Evolutionary conservation across 53 echinoderm and acorn worm species (phyloP), one percentile per base, ranked within the genome.

Genomic region (Paracentrotus lividus): DNA sequence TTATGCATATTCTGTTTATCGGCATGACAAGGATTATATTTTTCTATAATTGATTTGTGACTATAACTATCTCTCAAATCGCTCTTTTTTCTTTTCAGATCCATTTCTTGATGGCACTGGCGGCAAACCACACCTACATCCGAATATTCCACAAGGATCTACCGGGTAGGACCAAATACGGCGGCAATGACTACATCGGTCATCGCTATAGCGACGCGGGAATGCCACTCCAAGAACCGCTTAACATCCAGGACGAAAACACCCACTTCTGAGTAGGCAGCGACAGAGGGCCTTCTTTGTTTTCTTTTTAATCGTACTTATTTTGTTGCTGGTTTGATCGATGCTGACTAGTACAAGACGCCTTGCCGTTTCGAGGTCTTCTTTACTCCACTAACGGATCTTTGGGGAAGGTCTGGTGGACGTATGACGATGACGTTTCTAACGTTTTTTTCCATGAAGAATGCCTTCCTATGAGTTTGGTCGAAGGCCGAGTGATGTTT

Each of bases 81-180:
- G 26, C 12, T 23, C 36, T 55, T 34, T 86, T 20, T 18, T 34
- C 36, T 34, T 60, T 29, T 94, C 88, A 99, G 99, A 95, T 99
- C 69, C 96, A 97, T 84, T 97, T 97, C 87, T 89, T 99, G 96
- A 99, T 99, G 95, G 95, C 96, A 18, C 90, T 99, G 31, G 97
- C 97, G 20, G 99, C 99, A 33, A 99, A 99, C 93, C 96, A 97
- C 93, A 97, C 99, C 40, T 97, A 99, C 94, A 93, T 96, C 84
- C 96, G 96, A 90, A 90, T 98, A 88, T 93, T 98, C 90, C 86
- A 94, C 47, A 95, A 94, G 43, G 90, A 94, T 32, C 92, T 95
- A 49, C 97, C 96, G 13, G 92, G 95, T 32, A 94, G 95, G 49
- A 95, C 98, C 44, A 96, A 96, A 38, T 92, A 92, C 23, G 95